These are phyloP conservation scores for Grus americana DNA, from an alignment of 2,113 vertebrate species.

Conservation along the genomic window DNA sequence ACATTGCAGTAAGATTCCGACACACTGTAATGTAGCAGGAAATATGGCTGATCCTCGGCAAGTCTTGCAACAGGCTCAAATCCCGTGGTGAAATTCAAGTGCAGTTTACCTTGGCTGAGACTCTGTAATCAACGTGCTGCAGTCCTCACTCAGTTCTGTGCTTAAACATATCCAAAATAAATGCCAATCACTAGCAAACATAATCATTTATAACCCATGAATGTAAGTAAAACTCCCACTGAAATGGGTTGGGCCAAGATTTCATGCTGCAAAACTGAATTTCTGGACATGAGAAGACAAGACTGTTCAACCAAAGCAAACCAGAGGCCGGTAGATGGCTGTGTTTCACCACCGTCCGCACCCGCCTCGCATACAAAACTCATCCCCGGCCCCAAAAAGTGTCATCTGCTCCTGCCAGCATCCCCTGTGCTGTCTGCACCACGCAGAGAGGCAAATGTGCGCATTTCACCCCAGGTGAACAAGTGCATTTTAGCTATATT, in stretches of 20 bases:
- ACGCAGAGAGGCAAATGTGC: not conserved
- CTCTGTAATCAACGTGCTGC: rapidly evolving
- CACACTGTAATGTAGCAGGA: rapidly evolving
- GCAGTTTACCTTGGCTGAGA: not conserved
- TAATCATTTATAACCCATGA: not conserved
- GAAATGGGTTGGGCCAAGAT: not conserved
- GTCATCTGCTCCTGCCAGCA: not conserved
- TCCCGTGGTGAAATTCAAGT: not conserved
- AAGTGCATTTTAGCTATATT: not conserved
- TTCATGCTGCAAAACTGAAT: not conserved
- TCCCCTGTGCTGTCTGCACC: not conserved
- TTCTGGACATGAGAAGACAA: rapidly evolving
- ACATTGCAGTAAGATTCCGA: not conserved
- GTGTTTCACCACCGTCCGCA: not conserved
- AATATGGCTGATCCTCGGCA: not conserved
- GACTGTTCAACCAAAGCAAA: rapidly evolving
- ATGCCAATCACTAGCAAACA: not conserved
- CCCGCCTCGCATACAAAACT: rapidly evolving
- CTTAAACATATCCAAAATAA: not conserved
- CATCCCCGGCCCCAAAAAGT: rapidly evolving
- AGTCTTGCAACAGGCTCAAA: not conserved
- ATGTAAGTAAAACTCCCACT: not conserved
- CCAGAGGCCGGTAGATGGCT: conserved; percentile 56
- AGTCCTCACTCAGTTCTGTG: not conserved
- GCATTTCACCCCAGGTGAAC: rapidly evolving